A percentile compares a stretch with the other conserved stretches of the same genome.
Conservation (phyloP, 2,113 vertebrate genomes). For the Grammomys surdaster region DNA sequence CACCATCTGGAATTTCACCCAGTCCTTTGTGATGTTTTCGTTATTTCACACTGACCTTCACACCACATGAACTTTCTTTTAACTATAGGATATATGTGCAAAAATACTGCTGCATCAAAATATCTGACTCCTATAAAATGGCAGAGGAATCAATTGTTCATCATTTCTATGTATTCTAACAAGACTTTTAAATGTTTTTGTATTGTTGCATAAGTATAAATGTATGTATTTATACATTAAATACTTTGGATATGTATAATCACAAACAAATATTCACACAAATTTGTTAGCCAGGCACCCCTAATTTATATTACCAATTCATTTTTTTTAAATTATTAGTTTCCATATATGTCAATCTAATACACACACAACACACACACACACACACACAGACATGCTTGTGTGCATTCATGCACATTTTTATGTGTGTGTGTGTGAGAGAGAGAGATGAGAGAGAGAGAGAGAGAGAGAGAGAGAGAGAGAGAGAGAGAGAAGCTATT, state of each 20-base stretch:
- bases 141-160: not conserved
- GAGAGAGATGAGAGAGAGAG: not conserved
- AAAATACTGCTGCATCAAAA: not conserved
- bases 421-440: too few relatives aligned
- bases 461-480: not conserved
- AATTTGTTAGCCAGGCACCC: not conserved
- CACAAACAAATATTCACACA: not conserved
- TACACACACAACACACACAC: too few relatives aligned
- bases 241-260: not conserved
- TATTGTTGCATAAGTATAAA: fast-evolving
- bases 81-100: not conserved
- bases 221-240: not conserved
- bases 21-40: not conserved
- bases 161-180: not conserved
- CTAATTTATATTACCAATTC: not conserved
- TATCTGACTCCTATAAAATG: not conserved
- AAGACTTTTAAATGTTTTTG: not conserved
- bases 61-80: not conserved
- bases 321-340: not conserved
- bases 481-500: not conserved
- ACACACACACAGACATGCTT: too few relatives aligned
- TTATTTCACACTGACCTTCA: not conserved
- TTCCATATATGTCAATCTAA: not conserved
- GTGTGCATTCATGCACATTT: not conserved
- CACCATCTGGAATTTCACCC: not conserved